Conservation (phyloP, 2,888 invertebrate genomes). For the Drosophila nigritarsus region DNA sequence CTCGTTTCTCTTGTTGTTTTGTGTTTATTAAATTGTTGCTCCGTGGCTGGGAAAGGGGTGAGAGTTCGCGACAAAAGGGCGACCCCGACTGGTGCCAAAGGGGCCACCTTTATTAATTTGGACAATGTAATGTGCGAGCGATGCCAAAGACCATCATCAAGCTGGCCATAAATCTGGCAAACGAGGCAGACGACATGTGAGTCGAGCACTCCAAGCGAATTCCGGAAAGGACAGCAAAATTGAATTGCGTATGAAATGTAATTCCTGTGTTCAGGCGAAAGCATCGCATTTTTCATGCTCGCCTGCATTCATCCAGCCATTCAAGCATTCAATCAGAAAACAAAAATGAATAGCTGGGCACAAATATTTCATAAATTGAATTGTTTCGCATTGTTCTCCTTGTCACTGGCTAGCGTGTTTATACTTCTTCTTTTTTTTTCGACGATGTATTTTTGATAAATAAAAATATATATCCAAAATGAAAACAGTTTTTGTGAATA, state of each 20-base stretch:
- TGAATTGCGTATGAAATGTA: slow-evolving; percentile 68
- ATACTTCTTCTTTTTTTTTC: background rate
- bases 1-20: slow-evolving; percentile 46
- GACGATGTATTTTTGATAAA: slow-evolving; percentile 1
- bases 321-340: slow-evolving; percentile 36
- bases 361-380: slow-evolving; percentile 73
- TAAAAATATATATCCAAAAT: slow-evolving; percentile 20
- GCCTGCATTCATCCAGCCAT: slow-evolving; percentile 44
- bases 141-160: slow-evolving; percentile 47
- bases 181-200: slow-evolving; percentile 41
- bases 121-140: slow-evolving; percentile 55
- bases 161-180: slow-evolving; percentile 71
- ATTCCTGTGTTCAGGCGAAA: slow-evolving; percentile 33
- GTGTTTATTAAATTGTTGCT: slow-evolving; percentile 73
- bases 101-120: slow-evolving; percentile 77
- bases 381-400: slow-evolving; percentile 63
- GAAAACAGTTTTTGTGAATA: slow-evolving; percentile 34
- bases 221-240: slow-evolving; percentile 23
- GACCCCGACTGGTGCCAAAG: slow-evolving; percentile 17
- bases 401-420: slow-evolving; percentile 25
- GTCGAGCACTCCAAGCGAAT: slow-evolving; percentile 24
- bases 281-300: slow-evolving; percentile 49
- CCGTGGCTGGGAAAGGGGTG: slow-evolving; percentile 54
- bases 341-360: slow-evolving; percentile 26
- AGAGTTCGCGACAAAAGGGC: slow-evolving; percentile 40